These are phyloP conservation scores for Pandemis cinnamomeana DNA, from an alignment of 2,888 invertebrate genomes.

Conservation along the genomic window DNA sequence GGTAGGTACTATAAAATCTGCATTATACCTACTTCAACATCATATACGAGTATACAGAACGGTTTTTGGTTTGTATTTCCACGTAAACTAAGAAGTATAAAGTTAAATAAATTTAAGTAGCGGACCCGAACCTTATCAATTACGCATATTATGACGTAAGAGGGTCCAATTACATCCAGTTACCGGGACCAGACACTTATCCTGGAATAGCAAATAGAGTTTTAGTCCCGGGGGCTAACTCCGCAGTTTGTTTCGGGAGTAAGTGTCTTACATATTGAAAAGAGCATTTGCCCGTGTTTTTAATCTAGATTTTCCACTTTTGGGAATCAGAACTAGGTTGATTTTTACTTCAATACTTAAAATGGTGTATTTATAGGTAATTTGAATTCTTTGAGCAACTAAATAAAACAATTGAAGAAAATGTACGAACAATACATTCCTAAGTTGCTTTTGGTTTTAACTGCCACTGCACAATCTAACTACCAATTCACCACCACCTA, in stretches of 20 bases:
- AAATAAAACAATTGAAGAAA: neutral
- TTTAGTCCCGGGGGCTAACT: slow-evolving; percentile 5
- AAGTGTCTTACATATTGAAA: slow-evolving; percentile 9
- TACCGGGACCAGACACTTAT: slow-evolving; percentile 18
- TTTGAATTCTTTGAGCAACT: neutral
- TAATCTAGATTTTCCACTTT: neutral
- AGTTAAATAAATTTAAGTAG: neutral
- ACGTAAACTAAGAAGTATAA: slow-evolving; percentile 1
- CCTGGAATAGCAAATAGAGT: slow-evolving; percentile 19
- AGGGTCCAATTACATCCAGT: slow-evolving; percentile 23
- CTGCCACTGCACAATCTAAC: neutral
- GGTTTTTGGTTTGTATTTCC: neutral
- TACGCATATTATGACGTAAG: slow-evolving; percentile 22
- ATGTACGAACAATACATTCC: neutral
- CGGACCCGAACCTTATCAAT: slow-evolving; percentile 13
- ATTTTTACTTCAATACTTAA: too few relatives aligned
- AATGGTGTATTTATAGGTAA: too few relatives aligned
- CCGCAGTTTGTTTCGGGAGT: slow-evolving; percentile 17
- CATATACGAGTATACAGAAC: too few relatives aligned
- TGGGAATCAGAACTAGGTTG: neutral
- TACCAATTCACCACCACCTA: neutral
- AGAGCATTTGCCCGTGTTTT: slow-evolving; percentile 5
- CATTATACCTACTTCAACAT: too few relatives aligned
- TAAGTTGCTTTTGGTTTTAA: neutral
- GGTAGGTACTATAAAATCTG: too few relatives aligned